A percentile compares a stretch with the other conserved stretches of the same genome.
Evolutionary conservation across 1,140 invertebrate species (phyloP).

Genomic region (Drosophila triauraria): DNA sequence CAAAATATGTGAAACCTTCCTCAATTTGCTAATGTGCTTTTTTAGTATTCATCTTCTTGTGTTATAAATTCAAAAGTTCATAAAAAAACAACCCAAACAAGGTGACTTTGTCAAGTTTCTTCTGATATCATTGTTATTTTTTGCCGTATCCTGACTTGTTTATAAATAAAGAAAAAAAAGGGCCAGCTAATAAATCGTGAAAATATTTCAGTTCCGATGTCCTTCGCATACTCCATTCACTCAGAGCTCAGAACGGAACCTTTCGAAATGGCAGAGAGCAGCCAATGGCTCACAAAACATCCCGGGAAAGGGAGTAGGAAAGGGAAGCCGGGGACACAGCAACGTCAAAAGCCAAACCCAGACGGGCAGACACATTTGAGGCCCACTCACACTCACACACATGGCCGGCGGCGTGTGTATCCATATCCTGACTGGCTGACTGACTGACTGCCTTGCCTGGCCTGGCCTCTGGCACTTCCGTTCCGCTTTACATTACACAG

Average conservation of each 20-base stretch:
- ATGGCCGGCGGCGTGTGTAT: constrained; percentile 20
- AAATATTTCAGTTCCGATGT: constrained; percentile 51
- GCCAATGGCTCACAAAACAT: constrained; percentile 38
- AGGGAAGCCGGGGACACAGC: constrained; percentile 22
- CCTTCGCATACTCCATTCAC: constrained; percentile 46
- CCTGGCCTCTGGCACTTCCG: constrained; percentile 67
- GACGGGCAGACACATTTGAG: constrained; percentile 37
- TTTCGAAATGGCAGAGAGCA: constrained; percentile 44
- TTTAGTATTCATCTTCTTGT: not conserved
- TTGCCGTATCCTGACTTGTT: constrained; percentile 11
- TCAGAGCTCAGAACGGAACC: constrained; percentile 13
- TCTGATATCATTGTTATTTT: constrained; percentile 12
- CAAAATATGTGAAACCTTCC: too few relatives aligned
- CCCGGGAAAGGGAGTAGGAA: constrained; percentile 5
- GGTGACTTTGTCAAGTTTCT: constrained; percentile 6
- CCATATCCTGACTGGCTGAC: constrained; percentile 35
- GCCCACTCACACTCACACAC: constrained; percentile 20
- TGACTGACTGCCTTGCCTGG: not conserved
- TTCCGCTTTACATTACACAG: constrained; percentile 65
- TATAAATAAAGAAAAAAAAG: constrained; percentile 7
- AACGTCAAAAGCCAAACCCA: constrained; percentile 40
- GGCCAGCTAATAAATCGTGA: constrained; percentile 36
- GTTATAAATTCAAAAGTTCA: not conserved
- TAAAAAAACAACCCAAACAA: not conserved
- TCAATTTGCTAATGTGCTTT: not conserved